Conservation (phyloP, 2,113 vertebrate species). For the Chaetodon trifascialis region DNA sequence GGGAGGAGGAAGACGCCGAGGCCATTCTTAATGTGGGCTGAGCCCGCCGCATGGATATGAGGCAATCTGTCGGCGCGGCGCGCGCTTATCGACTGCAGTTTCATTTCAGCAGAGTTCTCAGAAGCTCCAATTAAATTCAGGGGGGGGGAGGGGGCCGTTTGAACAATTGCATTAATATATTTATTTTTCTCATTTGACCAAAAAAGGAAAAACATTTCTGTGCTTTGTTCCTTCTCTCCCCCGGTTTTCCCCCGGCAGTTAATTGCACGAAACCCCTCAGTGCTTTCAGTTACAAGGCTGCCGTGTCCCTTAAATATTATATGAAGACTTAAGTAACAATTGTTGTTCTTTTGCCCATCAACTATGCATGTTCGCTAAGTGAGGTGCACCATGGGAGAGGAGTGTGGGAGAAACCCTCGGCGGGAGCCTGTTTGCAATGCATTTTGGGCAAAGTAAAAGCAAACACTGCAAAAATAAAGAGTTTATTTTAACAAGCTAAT, state of each 20-base stretch:
- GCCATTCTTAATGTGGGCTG: constrained; percentile 65
- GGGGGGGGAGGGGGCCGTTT: constrained; percentile 36
- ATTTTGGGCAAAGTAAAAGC: constrained; percentile 39
- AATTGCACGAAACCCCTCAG: constrained; percentile 64
- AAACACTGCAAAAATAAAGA: constrained; percentile 38
- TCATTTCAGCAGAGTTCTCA: constrained; percentile 61
- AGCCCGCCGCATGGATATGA: constrained; percentile 51
- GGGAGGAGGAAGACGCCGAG: constrained; percentile 51
- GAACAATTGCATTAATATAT: constrained; percentile 56
- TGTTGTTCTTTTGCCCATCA: constrained; percentile 84
- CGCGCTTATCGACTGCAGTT: constrained; percentile 48
- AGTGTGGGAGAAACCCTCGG: constrained; percentile 34
- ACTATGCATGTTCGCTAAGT: constrained; percentile 80
- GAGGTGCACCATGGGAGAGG: constrained; percentile 65
- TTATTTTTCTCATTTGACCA: constrained; percentile 36
- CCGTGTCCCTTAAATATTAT: constrained; percentile 78
- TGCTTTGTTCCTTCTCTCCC: constrained; percentile 29
- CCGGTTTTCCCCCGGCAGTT: constrained; percentile 40
- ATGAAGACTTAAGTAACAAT: constrained; percentile 84
- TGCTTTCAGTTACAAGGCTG: constrained; percentile 53
- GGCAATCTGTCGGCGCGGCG: constrained; percentile 65
- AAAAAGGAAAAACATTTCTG: constrained; percentile 19
- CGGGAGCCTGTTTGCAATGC: constrained; percentile 34
- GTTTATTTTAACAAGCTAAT: constrained; percentile 28
- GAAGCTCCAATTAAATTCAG: constrained; percentile 66